A percentile compares a stretch with the other conserved stretches of the same genome.
phyloP scores from a whole-genome alignment of 2,113 vertebrate genomes.

The Salvator merianae region DNA sequence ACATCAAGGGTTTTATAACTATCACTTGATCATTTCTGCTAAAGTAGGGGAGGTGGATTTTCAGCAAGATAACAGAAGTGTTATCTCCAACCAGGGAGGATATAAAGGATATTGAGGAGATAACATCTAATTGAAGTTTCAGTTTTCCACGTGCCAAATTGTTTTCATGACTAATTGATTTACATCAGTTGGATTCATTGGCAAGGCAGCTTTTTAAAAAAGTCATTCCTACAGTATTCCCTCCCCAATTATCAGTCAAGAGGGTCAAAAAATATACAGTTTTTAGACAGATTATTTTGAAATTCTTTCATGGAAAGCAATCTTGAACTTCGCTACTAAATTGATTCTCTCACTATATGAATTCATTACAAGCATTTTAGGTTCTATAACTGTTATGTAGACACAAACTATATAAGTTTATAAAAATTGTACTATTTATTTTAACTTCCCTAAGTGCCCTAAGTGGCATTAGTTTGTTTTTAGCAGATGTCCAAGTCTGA shows the following conservation, averaged over 20 bases:
- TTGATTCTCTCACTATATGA: neutral
- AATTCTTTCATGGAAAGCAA: neutral
- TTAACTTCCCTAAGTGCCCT: neutral
- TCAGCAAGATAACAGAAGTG: constrained; percentile 79
- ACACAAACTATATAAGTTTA: neutral
- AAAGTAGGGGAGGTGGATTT: constrained; percentile 80
- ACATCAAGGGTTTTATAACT: constrained; percentile 79
- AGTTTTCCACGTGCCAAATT: constrained; percentile 74
- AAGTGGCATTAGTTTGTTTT: neutral
- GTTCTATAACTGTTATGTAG: neutral
- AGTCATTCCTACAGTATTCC: constrained; percentile 16
- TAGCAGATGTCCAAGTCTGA: neutral
- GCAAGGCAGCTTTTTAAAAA: constrained; percentile 46
- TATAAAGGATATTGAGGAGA: constrained; percentile 82
- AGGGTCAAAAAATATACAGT: neutral
- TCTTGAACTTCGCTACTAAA: neutral
- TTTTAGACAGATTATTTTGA: constrained; percentile 2
- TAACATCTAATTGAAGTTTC: constrained; percentile 78
- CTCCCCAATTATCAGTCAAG: neutral
- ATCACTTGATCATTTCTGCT: constrained; percentile 85
- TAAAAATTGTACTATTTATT: neutral
- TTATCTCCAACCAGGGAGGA: constrained; percentile 79
- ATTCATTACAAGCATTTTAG: neutral
- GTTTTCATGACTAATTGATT: constrained; percentile 78
- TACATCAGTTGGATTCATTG: constrained; percentile 66